Base-by-base conservation (phyloP, 2,888 invertebrate species). In the Lordiphosa fenestrarum region DNA sequence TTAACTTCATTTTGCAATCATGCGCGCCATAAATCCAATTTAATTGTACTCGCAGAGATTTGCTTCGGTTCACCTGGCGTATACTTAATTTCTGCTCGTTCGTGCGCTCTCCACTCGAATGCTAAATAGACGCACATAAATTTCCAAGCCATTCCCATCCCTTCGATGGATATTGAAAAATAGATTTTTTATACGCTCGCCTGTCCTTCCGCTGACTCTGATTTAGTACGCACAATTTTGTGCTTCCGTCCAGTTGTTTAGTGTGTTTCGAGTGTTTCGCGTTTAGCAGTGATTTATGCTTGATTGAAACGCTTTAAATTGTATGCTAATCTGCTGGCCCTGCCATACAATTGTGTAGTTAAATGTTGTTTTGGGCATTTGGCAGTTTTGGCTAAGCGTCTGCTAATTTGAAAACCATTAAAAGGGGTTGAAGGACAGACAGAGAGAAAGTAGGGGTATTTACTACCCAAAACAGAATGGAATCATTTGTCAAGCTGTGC, bases 1-100 rank as follows among this genome's bases (percentile, higher is more conserved):
- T 73, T 85, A 67, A 73, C 73, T 81, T 84, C 59, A 77, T 73
- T 84, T 85, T 77, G 65, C 73, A 76, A 85, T 85, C 84, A 85
- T 69, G 81, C 71, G 73, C 81, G 67, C 66, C 66, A 85, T 80
- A 85, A 85, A 80, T 85, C 71, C 77, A 83, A 83, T 72, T 85
- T 84, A 81, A 85, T 85, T 80, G 77, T 80, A 58, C 64, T 64
- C 10, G 44, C 25, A 10, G 44, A 44, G 62, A 63, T 49, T 66
- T 65, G 49, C 66, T 63, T 47, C 57, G 49, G 62, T 50, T 56
- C 62, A 65, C 62, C 38, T 37, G 65, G 67, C 75, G 83, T 84
- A 69, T 78, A 82, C 78, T 69, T 78, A 80, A 70, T 72, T 72
- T 72, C 61, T 70, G 70, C 53, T 72, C 66, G 60, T 52, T 78